Base-by-base conservation (phyloP, 2,113 vertebrate species). In the Halichoerus grypus region DNA sequence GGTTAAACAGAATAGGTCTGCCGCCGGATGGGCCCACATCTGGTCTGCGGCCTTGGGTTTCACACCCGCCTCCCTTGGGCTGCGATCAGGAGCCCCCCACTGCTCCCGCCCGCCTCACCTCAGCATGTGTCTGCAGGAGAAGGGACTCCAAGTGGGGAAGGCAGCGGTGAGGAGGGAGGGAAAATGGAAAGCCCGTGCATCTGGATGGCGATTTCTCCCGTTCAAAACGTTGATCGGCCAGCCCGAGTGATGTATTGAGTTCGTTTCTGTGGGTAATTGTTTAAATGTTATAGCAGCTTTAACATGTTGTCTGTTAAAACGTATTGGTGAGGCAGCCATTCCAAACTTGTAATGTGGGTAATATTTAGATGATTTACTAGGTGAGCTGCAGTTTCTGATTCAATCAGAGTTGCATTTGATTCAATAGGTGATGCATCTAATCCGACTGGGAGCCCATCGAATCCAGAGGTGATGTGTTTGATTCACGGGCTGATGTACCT, bases 341-440 rank as follows among this genome's bases (percentile, higher is more conserved):
- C 96, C 91, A 91, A 97, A 97, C 53, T 46, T 98, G 98, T 98
- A 98, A 97, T 96, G 97, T 97, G 95, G 97, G 97, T 98, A 98
- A 98, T 98, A 98, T 98, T 99, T 99, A 98, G 98, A 98, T 99
- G 99, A 99, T 99, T 99, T 99, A 99, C 98, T 98, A 97, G 97
- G 98, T 98, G 98, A 98, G 95, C 92, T 95, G 98, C 96, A 96
- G 89, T 97, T 98, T 99, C 98, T 98, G 98, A 99, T 99, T 99
- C 98, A 97, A 98, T 98, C 98, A 97, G 97, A 98, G 98, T 98
- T 98, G 98, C 97, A 97, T 99, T 98, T 99, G 98, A 99, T 98
- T 98, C 98, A 97, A 98, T 98, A 98, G 97, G 98, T 98, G 98
- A 98, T 98, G 97, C 93, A 93, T 98, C 98, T 98, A 98, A 98